phyloP scores from a whole-genome alignment of 2,888 invertebrate genomes.

The Drosophila mimetica region DNA sequence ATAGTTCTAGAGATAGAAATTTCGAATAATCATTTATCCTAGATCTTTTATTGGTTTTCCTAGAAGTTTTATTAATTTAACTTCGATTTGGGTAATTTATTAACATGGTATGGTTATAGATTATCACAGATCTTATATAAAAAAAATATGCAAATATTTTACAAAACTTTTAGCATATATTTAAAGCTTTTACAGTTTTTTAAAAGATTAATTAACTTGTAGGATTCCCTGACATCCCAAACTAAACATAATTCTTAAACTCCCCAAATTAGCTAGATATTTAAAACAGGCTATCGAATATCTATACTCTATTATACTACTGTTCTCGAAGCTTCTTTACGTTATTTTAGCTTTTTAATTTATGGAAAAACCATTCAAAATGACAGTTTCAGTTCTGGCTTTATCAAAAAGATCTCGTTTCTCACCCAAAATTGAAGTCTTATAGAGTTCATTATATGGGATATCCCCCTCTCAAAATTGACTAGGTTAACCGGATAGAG shows the following conservation, averaged over 20 bases:
- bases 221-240: no score
- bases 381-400: slow-evolving; percentile 13
- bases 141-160: slow-evolving; percentile 7
- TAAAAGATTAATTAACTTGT: background rate
- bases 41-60: background rate
- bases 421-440: background rate
- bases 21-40: no score
- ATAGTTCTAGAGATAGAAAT: background rate
- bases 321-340: slow-evolving; percentile 12
- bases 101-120: background rate
- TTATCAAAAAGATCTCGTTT: slow-evolving; percentile 25
- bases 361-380: slow-evolving; percentile 20
- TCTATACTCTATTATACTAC: slow-evolving; percentile 8
- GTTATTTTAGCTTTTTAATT: slow-evolving; percentile 22
- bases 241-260: background rate
- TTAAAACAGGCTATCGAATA: slow-evolving; percentile 2
- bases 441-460: slow-evolving; percentile 26
- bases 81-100: background rate
- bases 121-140: background rate
- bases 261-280: slow-evolving; percentile 7
- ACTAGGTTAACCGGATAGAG: slow-evolving; percentile 40
- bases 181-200: background rate
- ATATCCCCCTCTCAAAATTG: slow-evolving; percentile 26
- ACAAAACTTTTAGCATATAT: background rate
- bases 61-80: background rate